Evolutionary conservation across 64 coral and sea anemone genomes (phyloP).

Genomic region (Porites australiensis): DNA sequence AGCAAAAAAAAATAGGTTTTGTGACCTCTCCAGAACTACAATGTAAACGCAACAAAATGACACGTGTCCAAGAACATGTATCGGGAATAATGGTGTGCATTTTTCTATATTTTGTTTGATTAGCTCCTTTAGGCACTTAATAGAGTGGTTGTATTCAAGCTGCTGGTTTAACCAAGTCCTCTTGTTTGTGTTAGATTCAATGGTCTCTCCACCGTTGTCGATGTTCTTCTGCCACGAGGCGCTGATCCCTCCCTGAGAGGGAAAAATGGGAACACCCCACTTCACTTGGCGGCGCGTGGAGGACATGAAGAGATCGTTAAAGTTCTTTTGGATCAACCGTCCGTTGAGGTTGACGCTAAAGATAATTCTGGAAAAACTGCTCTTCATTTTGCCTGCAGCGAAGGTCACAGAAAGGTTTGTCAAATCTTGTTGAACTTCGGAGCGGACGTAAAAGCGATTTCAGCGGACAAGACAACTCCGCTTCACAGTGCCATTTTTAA

Average conservation of each 20-base stretch:
- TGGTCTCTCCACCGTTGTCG: conserved; percentile 1
- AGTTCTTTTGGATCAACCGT: conserved; percentile 38
- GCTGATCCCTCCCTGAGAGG: conserved; percentile 42
- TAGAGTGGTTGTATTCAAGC: not conserved
- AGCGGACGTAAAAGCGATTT: conserved; percentile 22
- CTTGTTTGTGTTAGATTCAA: not conserved
- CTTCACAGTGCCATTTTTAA: conserved; percentile 19
- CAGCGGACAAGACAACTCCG: conserved; percentile 31
- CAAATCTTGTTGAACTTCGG: conserved; percentile 16
- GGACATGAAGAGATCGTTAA: conserved; percentile 44
- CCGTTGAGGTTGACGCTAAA: conserved; percentile 6
- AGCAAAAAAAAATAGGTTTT: no score
- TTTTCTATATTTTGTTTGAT: no score
- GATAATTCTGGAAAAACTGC: conserved; percentile 32
- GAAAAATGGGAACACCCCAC: conserved; percentile 26
- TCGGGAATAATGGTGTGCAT: no score
- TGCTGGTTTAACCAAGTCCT: not conserved
- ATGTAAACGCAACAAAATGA: no score
- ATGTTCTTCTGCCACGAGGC: conserved; percentile 47
- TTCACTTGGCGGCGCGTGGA: conserved; percentile 67
- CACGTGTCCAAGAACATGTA: no score
- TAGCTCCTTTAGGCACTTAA: not conserved
- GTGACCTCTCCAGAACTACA: no score
- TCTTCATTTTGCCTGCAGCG: conserved; percentile 36
- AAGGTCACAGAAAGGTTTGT: conserved; percentile 22